A percentile compares a stretch with the other conserved stretches of the same genome.
These are phyloP conservation scores for Seriola quinqueradiata DNA, from an alignment of 2,113 vertebrate genomes.

Conservation along the genomic window DNA sequence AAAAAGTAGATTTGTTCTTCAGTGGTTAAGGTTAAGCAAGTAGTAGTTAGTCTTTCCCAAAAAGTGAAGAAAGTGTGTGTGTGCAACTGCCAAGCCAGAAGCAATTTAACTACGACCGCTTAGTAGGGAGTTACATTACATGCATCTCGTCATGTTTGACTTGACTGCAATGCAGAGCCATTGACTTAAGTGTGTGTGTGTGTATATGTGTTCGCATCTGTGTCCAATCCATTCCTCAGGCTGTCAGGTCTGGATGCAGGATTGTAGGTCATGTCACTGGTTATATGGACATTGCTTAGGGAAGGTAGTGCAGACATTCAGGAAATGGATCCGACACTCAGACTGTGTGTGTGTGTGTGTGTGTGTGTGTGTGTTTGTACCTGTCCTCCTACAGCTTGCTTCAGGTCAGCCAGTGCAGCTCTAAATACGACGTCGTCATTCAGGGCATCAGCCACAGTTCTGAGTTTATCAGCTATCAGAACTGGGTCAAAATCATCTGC, in stretches of 20 bases:
- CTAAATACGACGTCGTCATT: constrained; percentile 42
- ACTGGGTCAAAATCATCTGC: constrained; percentile 72
- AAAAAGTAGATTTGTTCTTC: too few relatives aligned
- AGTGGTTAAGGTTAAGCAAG: too few relatives aligned
- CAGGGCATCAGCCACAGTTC: constrained; percentile 68
- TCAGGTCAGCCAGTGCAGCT: constrained; percentile 45
- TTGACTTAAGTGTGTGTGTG: constrained; percentile 11
- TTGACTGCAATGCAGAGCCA: constrained; percentile 37
- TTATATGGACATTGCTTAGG: constrained; percentile 55
- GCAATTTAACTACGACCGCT: constrained; percentile 36
- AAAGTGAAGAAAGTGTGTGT: too few relatives aligned
- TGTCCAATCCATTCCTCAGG: constrained; percentile 18
- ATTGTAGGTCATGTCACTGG: constrained; percentile 62
- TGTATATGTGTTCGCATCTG: not conserved
- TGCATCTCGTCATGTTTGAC: constrained; percentile 34
- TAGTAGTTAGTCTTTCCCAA: too few relatives aligned
- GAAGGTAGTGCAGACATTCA: constrained; percentile 60
- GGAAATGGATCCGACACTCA: constrained; percentile 65
- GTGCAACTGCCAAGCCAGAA: constrained; percentile 13
- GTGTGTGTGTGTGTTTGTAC: constrained; percentile 49
- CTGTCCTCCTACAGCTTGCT: constrained; percentile 50
- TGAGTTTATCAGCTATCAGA: constrained; percentile 75
- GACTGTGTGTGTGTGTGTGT: not conserved
- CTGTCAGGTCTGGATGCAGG: constrained; percentile 45
- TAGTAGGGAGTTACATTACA: constrained; percentile 40